A percentile compares a stretch with the other conserved stretches of the same genome.
Evolutionary conservation across 1,140 invertebrate genomes (phyloP).

Genomic region (Protaetia brevitarsis): DNA sequence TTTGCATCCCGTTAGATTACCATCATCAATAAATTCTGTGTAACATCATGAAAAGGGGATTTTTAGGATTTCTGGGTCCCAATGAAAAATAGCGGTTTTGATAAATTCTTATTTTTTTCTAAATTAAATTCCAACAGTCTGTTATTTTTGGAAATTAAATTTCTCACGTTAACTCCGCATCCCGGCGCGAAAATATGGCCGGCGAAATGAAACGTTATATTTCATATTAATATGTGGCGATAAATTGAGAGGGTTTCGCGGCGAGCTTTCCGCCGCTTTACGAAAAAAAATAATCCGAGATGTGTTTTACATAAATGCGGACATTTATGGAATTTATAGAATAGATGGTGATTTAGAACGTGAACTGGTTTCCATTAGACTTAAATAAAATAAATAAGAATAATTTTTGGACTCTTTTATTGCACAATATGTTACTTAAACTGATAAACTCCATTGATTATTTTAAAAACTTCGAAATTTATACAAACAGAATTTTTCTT

Average conservation of each 20-base stretch:
- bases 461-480: too few species aligned
- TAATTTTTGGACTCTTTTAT: too few species aligned
- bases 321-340: too few species aligned
- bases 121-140: slow-evolving; percentile 14
- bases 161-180: slow-evolving; percentile 4
- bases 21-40: slow-evolving; percentile 16
- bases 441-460: too few species aligned
- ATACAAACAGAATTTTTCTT: too few species aligned
- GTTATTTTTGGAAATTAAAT: slow-evolving; percentile 17
- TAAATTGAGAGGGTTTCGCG: neutral
- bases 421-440: too few species aligned
- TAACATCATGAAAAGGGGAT: slow-evolving; percentile 16
- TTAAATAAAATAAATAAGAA: too few species aligned
- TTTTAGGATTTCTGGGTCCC: slow-evolving; percentile 8
- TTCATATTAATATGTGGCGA: slow-evolving; percentile 14
- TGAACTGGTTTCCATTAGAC: too few species aligned
- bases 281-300: too few species aligned
- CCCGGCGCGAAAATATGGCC: neutral
- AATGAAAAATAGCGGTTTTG: slow-evolving; percentile 8
- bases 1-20: slow-evolving; percentile 17
- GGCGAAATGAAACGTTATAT: slow-evolving; percentile 2
- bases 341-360: too few species aligned
- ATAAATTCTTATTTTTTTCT: slow-evolving; percentile 19
- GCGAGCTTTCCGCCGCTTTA: too few species aligned
- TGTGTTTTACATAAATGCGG: too few species aligned